Conservation (phyloP, 1,140 invertebrate species). For the Camponotus floridanus region DNA sequence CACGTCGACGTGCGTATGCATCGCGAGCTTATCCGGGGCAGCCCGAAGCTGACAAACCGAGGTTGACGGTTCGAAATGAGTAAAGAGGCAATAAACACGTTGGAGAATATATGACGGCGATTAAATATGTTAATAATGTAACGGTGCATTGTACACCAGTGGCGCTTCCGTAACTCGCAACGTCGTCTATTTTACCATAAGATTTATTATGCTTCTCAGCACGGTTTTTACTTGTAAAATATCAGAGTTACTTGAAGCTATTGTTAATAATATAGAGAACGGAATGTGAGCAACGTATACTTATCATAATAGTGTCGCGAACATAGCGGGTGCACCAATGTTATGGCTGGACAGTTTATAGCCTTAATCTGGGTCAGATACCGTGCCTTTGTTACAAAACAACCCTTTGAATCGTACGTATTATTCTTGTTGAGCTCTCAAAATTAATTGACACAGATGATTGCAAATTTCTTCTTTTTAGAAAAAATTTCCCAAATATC, state of each 20-base stretch:
- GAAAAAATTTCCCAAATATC: neutral
- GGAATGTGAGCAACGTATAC: constrained; percentile 22
- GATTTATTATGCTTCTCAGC: constrained; percentile 32
- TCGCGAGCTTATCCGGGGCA: constrained; percentile 8
- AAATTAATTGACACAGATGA: constrained; percentile 29
- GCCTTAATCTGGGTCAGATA: constrained; percentile 76
- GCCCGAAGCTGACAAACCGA: neutral
- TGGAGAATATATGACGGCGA: constrained; percentile 22
- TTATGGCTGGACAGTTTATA: constrained; percentile 73
- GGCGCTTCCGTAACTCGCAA: constrained; percentile 12
- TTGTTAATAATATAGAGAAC: constrained; percentile 11
- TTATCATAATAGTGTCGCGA: constrained; percentile 30
- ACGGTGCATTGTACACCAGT: constrained; percentile 1
- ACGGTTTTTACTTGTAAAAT: constrained; percentile 9
- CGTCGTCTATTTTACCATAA: constrained; percentile 14
- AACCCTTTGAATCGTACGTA: constrained; percentile 16
- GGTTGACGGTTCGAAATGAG: neutral
- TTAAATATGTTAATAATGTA: constrained; percentile 51
- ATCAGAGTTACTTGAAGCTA: constrained; percentile 25
- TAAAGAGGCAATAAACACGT: constrained; percentile 13
- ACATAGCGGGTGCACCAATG: constrained; percentile 54
- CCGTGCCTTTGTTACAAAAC: constrained; percentile 58
- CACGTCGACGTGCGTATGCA: neutral
- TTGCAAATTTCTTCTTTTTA: neutral
- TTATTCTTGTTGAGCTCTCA: constrained; percentile 9